Percentiles rank a stretch among this genome's conserved stretches.
These are phyloP conservation scores for Meloidogyne exigua DNA, from an alignment of 1,140 invertebrate species.

Conservation along the genomic window DNA sequence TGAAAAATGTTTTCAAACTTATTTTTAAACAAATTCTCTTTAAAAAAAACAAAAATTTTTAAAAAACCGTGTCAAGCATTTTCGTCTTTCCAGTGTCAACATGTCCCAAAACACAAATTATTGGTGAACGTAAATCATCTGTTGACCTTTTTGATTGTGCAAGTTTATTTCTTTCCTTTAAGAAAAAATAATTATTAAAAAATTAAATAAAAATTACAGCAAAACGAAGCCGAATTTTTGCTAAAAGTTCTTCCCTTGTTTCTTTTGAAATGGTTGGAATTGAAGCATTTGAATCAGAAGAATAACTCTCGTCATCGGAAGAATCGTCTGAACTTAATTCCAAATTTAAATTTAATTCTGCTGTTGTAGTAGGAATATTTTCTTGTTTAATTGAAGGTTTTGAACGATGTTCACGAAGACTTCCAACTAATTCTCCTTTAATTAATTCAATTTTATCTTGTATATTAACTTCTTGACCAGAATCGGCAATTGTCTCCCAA, in stretches of 20 bases:
- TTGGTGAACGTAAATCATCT: constrained; percentile 83
- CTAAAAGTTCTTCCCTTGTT: constrained; percentile 34
- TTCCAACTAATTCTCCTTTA: constrained; percentile 12
- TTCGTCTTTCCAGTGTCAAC: constrained; percentile 99
- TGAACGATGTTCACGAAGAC: neutral
- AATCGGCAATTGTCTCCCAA: constrained; percentile 49
- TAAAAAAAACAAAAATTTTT: neutral
- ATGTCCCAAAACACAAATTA: constrained; percentile 98
- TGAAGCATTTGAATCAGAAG: constrained; percentile 41
- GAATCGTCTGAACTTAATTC: constrained; percentile 29
- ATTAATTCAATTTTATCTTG: neutral
- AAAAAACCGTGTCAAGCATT: constrained; percentile 82
- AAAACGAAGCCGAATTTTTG: constrained; percentile 30
- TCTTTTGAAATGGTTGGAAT: constrained; percentile 48
- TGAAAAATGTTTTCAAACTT: no score
- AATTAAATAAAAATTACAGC: constrained; percentile 18
- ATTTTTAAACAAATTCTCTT: no score
- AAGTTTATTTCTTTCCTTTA: constrained; percentile 42
- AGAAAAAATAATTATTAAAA: constrained; percentile 7
- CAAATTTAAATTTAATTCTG: neutral
- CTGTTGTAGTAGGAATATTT: constrained; percentile 10
- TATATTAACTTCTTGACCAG: constrained; percentile 6
- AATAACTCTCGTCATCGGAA: constrained; percentile 41
- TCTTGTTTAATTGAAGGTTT: neutral
- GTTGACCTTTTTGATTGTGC: constrained; percentile 73